These are phyloP conservation scores for Rhagologus leucostigma DNA, from an alignment of 2,113 vertebrate genomes.

Conservation along the genomic window DNA sequence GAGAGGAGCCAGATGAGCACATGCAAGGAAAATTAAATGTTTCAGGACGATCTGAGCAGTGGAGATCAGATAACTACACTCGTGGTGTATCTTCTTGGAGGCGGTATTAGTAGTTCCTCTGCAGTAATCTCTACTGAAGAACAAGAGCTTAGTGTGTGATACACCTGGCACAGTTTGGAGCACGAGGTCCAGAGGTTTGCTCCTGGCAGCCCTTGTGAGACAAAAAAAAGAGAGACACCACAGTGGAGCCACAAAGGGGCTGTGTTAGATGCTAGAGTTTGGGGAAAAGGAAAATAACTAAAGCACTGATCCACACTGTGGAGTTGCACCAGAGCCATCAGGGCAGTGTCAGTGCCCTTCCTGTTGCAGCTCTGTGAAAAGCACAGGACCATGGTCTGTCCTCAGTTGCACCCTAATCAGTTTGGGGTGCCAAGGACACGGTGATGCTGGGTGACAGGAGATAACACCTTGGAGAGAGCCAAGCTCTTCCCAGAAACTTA, in stretches of 20 bases:
- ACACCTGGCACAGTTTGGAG: neutral
- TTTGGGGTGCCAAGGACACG: neutral
- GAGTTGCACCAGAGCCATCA: neutral
- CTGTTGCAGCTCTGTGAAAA: neutral
- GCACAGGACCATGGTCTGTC: neutral
- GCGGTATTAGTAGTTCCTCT: neutral
- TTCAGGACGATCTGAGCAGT: neutral
- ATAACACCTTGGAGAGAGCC: neutral
- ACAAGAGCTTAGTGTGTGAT: neutral
- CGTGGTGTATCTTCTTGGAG: neutral
- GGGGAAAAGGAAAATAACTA: neutral
- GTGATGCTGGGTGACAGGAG: neutral
- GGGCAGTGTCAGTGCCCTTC: fast-evolving
- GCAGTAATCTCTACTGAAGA: neutral
- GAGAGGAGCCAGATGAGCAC: neutral
- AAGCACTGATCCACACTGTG: fast-evolving
- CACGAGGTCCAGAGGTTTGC: neutral
- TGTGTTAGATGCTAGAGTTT: neutral
- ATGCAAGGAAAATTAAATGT: constrained; percentile 23
- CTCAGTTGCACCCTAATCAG: fast-evolving
- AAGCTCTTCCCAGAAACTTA: neutral
- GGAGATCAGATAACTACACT: neutral
- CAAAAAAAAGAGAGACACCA: neutral
- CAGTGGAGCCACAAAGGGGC: neutral
- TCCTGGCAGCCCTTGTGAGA: neutral